A percentile compares a stretch with the other conserved stretches of the same genome.
phyloP scores from a whole-genome alignment of 2,888 invertebrate species.

The Steromphala cineraria region DNA sequence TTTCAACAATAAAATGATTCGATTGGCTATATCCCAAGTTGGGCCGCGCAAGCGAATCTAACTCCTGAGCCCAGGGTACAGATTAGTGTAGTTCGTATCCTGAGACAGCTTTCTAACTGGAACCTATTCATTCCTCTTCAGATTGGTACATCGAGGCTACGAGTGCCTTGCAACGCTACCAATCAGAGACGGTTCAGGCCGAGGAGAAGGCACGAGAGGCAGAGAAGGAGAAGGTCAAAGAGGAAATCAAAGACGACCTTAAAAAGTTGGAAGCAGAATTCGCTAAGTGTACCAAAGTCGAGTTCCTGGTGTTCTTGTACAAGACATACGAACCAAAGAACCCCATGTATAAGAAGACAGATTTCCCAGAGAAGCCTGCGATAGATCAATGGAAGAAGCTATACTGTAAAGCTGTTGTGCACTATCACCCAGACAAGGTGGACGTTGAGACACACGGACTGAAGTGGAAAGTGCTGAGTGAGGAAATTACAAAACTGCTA shows the following conservation, averaged over 20 bases:
- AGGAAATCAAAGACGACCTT: slow-evolving; percentile 41
- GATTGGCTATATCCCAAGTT: too few species aligned
- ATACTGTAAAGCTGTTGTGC: slow-evolving; percentile 48
- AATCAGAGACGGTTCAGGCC: slow-evolving; percentile 41
- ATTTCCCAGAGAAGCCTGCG: slow-evolving; percentile 1
- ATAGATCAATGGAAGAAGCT: slow-evolving; percentile 39
- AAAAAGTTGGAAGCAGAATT: slow-evolving; percentile 32
- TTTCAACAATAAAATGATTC: too few species aligned
- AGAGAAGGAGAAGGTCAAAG: slow-evolving; percentile 32
- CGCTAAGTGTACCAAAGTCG: slow-evolving; percentile 19
- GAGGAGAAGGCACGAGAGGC: slow-evolving; percentile 44
- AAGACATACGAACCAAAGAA: slow-evolving; percentile 47
- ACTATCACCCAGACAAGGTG: slow-evolving; percentile 59
- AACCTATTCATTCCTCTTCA: slow-evolving; percentile 11
- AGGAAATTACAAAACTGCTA: slow-evolving; percentile 57
- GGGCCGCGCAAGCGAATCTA: too few species aligned
- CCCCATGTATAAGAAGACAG: slow-evolving; percentile 38
- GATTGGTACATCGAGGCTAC: slow-evolving; percentile 54
- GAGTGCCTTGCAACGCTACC: slow-evolving; percentile 41
- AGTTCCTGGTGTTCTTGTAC: slow-evolving; percentile 49
- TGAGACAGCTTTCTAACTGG: too few species aligned
- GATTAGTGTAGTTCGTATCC: too few species aligned
- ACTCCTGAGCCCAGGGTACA: too few species aligned
- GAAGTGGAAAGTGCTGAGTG: slow-evolving; percentile 52
- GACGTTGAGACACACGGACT: slow-evolving; percentile 40